A percentile compares a stretch with the other conserved stretches of the same genome.
phyloP scores from a whole-genome alignment of 2,113 vertebrate species.

The Fregetta grallaria region DNA sequence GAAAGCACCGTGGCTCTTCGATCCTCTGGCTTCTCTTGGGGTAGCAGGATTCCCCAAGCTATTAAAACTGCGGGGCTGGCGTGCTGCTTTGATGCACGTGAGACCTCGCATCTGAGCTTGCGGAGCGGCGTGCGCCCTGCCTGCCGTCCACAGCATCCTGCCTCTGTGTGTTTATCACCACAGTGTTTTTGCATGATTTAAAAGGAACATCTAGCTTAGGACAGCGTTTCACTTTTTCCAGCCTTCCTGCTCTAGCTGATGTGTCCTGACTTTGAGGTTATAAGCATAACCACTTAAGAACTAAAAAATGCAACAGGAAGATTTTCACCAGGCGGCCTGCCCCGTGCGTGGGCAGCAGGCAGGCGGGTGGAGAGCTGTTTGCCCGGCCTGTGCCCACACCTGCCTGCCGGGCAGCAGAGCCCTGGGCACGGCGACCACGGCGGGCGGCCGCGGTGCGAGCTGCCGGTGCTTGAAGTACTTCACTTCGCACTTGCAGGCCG shows the following conservation, averaged over 20 bases:
- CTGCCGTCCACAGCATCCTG: too few species aligned
- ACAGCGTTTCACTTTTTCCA: background rate
- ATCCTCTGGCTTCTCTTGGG: background rate
- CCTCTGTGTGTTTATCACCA: too few species aligned
- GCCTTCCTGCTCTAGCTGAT: background rate
- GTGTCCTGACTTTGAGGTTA: background rate
- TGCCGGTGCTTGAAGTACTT: background rate
- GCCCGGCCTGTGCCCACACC: background rate
- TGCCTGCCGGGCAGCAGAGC: background rate
- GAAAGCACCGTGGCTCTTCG: background rate
- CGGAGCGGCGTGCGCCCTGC: rapidly evolving
- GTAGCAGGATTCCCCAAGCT: background rate
- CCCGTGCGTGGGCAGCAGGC: background rate
- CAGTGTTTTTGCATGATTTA: rapidly evolving
- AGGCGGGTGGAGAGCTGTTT: background rate
- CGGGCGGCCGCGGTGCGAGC: background rate
- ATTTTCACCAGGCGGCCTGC: background rate
- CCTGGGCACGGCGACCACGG: too few species aligned
- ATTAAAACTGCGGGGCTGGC: rapidly evolving
- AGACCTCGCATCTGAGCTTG: too few species aligned
- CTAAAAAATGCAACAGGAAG: too few species aligned
- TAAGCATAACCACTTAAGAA: background rate
- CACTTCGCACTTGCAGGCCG: too few species aligned
- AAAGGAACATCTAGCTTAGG: background rate
- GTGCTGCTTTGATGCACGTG: rapidly evolving